Base-by-base conservation (phyloP, 2,888 invertebrate genomes). In the Asteroscopus sphinx region DNA sequence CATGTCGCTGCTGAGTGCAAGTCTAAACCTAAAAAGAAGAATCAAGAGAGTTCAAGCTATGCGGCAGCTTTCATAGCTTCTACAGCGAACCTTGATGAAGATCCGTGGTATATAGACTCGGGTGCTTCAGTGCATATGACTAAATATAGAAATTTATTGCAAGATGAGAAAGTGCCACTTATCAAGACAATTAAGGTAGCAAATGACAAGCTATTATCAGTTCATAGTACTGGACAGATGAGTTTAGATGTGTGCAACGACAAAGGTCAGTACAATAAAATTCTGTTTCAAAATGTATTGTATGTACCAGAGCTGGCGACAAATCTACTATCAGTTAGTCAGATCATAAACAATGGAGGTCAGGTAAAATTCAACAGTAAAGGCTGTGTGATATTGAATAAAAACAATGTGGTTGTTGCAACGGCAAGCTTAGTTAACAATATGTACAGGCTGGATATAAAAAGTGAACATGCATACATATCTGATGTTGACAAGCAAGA, bases 391-490 rank as follows among this genome's bases (percentile, higher is more conserved):
- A 44, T 53, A 17, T 8, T 45, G 17, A 37, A 44, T 8, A 28
- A 21, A 6, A 5, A 25, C 32, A 44, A 44, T 11, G 15, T 11
- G 5, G 39, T 32, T 25, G 45, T 53, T 32, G 52, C 52, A 44
- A 52, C 28, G 21, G 55, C 61, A n/a, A 61, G 8, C 8, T 32
- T 32, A 28, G 11, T 68, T 16, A 63, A 74, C 51, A 66, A 66
- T 51, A 67, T 68, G 61, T 68, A 73, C 55, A 42, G 60, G 51
- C 48, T 15, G 1, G 17, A 36, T 5, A 3, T 36, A 11, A n/a
- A 16, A 9, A 17, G 1, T 36, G 53, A n/a, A 1, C 16, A 58
- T 28, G 58, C 56, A 41, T 44, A 26, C 52, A 37, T 44, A 37
- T 52, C 37, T 25, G 44, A 52, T 44, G 44, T 44, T 42, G 17